Evolutionary conservation across 2,797 vertebrate species (phyloP).

Genomic region (Chiroxiphia lanceolata): DNA sequence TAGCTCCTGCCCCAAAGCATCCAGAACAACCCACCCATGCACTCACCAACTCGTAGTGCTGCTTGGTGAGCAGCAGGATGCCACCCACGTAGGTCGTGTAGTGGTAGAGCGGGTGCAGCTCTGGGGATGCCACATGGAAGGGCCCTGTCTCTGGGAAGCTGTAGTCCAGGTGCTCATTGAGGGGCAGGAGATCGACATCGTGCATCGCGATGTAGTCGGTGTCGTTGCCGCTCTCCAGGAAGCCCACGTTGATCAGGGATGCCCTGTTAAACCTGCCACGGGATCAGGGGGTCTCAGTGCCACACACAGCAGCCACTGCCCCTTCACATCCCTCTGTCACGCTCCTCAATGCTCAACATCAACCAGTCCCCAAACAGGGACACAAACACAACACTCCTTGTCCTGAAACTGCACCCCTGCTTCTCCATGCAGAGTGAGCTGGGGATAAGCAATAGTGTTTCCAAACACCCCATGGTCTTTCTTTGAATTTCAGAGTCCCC

Average conservation of each 20-base stretch:
- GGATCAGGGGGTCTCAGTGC: neutral
- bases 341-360: fast-evolving
- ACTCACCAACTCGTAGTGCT: slow-evolving; percentile 90
- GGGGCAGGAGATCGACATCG: slow-evolving; percentile 93
- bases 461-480: neutral
- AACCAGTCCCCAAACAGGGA: fast-evolving
- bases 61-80: slow-evolving; percentile 94
- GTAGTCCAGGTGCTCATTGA: slow-evolving; percentile 92
- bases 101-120: slow-evolving; percentile 96
- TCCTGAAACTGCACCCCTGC: neutral
- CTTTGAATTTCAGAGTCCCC: neutral
- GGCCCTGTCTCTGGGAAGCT: slow-evolving; percentile 90
- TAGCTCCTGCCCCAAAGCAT: neutral
- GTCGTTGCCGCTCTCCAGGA: slow-evolving; percentile 91
- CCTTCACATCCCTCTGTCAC: neutral
- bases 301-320: fast-evolving
- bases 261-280: slow-evolving; percentile 90
- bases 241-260: slow-evolving; percentile 93
- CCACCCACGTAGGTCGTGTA: slow-evolving; percentile 97
- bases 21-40: fast-evolving
- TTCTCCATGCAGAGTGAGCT: neutral
- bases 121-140: slow-evolving; percentile 93
- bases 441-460: fast-evolving
- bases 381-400: neutral
- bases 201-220: slow-evolving; percentile 99